Evolutionary conservation across 2,113 vertebrate species (phyloP).

Genomic region (Mystacornis crossleyi): DNA sequence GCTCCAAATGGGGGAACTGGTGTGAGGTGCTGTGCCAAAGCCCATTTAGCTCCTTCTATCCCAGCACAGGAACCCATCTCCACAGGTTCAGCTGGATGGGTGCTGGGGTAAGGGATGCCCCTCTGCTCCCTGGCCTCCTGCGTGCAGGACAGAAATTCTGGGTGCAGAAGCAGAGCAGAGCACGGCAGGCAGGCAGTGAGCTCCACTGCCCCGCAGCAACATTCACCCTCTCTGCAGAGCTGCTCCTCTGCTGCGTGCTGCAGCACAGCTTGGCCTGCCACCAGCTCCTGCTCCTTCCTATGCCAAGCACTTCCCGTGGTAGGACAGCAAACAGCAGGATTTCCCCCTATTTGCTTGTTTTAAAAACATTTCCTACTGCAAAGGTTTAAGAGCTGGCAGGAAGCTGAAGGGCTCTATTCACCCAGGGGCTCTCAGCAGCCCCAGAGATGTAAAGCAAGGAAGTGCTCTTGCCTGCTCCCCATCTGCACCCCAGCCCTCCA

Average conservation of each 20-base stretch:
- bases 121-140: neutral
- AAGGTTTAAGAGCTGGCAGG: neutral
- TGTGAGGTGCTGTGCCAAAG: neutral
- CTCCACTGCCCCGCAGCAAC: neutral
- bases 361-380: neutral
- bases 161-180: neutral
- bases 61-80: neutral
- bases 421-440: neutral
- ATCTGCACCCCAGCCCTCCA: neutral
- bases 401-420: neutral
- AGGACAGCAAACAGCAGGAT: neutral
- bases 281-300: neutral
- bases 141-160: neutral
- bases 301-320: neutral
- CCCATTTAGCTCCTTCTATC: neutral
- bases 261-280: neutral
- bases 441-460: neutral
- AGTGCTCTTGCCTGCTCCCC: neutral
- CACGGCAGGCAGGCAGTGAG: neutral
- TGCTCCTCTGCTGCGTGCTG: fast-evolving
- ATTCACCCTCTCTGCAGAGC: neutral
- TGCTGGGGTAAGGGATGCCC: neutral
- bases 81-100: neutral
- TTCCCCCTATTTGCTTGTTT: neutral
- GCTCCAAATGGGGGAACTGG: neutral